phyloP scores from a whole-genome alignment of 2,888 invertebrate genomes.

The Serripes groenlandicus region DNA sequence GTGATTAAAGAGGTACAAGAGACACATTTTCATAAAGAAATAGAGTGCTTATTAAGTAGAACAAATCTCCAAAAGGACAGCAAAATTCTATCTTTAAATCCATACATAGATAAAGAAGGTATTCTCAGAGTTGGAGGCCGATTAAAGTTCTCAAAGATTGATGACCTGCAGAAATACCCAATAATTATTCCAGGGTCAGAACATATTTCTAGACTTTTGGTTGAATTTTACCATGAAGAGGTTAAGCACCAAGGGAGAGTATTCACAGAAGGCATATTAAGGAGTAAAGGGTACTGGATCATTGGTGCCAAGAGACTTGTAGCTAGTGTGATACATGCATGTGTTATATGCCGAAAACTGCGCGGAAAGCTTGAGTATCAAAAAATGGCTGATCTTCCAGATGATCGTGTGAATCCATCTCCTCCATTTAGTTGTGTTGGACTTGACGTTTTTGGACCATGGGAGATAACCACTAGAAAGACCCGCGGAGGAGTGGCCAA shows the following conservation, averaged over 20 bases:
- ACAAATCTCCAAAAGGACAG: slow-evolving; percentile 33
- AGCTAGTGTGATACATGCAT: slow-evolving; percentile 33
- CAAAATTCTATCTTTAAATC: slow-evolving; percentile 30
- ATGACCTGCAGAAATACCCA: neutral
- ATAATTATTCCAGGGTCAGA: slow-evolving; percentile 32
- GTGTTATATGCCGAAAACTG: slow-evolving; percentile 49
- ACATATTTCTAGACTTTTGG: slow-evolving; percentile 48
- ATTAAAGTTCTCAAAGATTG: neutral
- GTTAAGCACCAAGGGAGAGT: slow-evolving; percentile 64
- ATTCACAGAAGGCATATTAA: slow-evolving; percentile 64
- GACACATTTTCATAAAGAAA: slow-evolving; percentile 37
- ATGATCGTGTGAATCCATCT: slow-evolving; percentile 42
- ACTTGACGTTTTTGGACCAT: slow-evolving; percentile 62
- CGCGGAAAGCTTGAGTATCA: slow-evolving; percentile 33
- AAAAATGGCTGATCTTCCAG: slow-evolving; percentile 58
- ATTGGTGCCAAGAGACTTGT: slow-evolving; percentile 48
- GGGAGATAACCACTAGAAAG: slow-evolving; percentile 45
- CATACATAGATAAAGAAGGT: slow-evolving; percentile 41
- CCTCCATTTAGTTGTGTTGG: slow-evolving; percentile 61
- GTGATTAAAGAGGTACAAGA: slow-evolving; percentile 50
- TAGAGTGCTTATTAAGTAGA: neutral
- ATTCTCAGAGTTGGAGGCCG: slow-evolving; percentile 56
- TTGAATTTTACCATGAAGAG: slow-evolving; percentile 44
- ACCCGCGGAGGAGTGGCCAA: slow-evolving; percentile 13
- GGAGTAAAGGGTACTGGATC: slow-evolving; percentile 63